Evolutionary conservation across 2,888 invertebrate genomes (phyloP).

Genomic region (Parapristionchus giblindavisi): DNA sequence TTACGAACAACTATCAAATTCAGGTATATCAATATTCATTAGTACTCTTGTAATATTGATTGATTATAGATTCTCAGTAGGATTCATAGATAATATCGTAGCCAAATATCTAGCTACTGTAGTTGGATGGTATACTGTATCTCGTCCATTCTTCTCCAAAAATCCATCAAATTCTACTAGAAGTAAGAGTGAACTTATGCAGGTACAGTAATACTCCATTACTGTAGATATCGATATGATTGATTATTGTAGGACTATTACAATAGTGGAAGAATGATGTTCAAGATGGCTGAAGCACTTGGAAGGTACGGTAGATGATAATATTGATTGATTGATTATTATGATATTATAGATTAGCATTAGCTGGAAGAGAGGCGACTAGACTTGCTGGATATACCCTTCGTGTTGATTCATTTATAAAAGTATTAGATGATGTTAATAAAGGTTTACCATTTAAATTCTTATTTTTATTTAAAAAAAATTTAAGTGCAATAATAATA

Average conservation of each 20-base stretch:
- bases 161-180: constrained; percentile 80
- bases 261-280: constrained; percentile 92
- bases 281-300: constrained; percentile 95
- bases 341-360: constrained; percentile 5
- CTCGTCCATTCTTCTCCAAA: constrained; percentile 87
- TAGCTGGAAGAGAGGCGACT: constrained; percentile 85
- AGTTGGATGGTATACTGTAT: constrained; percentile 88
- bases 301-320: constrained; percentile 80
- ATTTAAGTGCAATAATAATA: neutral
- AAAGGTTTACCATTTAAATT: no score
- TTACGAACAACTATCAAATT: constrained; percentile 59
- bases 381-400: constrained; percentile 92
- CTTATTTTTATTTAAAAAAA: no score
- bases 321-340: neutral
- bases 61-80: constrained; percentile 76
- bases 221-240: constrained; percentile 24
- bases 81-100: constrained; percentile 92
- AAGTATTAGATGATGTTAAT: constrained; percentile 74
- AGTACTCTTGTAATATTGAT: neutral
- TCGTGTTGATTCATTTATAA: constrained; percentile 86
- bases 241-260: constrained; percentile 83
- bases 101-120: constrained; percentile 96
- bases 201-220: constrained; percentile 74
- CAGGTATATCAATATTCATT: constrained; percentile 40
- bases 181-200: constrained; percentile 82